Conservation (phyloP, 2,888 invertebrate species). For the Himalopsyche kuldschensis region DNA sequence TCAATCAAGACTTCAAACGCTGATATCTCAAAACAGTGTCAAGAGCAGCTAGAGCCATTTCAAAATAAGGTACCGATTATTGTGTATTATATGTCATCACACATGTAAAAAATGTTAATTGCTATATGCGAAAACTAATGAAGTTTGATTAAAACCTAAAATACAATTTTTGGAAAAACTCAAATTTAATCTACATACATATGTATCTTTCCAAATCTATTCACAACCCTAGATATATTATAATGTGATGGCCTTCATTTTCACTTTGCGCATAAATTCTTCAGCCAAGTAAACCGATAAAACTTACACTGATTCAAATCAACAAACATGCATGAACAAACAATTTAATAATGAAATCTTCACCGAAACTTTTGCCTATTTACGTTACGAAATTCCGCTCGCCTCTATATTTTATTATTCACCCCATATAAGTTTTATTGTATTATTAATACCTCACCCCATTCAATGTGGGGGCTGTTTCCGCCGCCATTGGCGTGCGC, state of each 20-base stretch:
- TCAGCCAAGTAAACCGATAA: background rate
- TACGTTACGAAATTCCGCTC: background rate
- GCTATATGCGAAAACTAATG: too few species aligned
- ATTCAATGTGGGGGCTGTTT: background rate
- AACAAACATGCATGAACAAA: background rate
- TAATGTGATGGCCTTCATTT: background rate
- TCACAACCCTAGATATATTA: too few species aligned
- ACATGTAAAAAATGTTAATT: too few species aligned
- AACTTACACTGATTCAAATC: background rate
- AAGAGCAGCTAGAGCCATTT: too few species aligned
- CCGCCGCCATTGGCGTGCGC: background rate
- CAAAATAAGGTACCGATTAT: too few species aligned
- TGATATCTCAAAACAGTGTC: too few species aligned
- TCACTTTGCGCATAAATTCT: background rate
- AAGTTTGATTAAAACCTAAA: too few species aligned
- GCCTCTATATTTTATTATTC: background rate
- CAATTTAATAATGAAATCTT: background rate
- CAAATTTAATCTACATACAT: too few species aligned
- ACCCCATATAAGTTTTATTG: conserved; percentile 1
- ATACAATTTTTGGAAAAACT: too few species aligned
- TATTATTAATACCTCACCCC: background rate
- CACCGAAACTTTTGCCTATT: background rate
- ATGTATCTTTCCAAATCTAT: too few species aligned
- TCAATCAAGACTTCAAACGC: too few species aligned
- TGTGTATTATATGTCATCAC: too few species aligned